These are phyloP conservation scores for Cyrtodaria siliqua DNA, from an alignment of 2,888 invertebrate species.

Conservation along the genomic window DNA sequence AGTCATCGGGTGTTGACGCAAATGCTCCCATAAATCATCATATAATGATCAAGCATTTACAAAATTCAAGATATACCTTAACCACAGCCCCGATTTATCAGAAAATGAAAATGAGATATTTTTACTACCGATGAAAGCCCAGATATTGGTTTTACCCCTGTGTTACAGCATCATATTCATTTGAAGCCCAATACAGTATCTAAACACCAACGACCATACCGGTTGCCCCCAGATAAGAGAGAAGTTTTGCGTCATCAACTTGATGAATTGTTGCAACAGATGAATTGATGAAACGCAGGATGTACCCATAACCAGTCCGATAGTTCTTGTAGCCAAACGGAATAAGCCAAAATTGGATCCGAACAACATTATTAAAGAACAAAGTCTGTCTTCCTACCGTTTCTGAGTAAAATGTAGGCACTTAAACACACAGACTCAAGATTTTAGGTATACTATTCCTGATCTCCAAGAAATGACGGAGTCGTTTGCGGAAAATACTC, in stretches of 20 bases:
- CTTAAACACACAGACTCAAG: conserved; percentile 47
- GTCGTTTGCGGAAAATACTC: conserved; percentile 54
- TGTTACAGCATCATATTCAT: conserved; percentile 23
- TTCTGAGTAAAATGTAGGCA: conserved; percentile 49
- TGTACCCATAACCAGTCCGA: conserved; percentile 32
- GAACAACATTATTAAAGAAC: conserved; percentile 19
- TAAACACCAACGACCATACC: conserved; percentile 31
- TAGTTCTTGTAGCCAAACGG: conserved; percentile 29
- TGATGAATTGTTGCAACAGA: conserved; percentile 25
- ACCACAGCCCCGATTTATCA: conserved; percentile 9
- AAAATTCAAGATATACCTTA: conserved; percentile 25
- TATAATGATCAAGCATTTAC: conserved; percentile 1
- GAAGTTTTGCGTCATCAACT: conserved; percentile 35
- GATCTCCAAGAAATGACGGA: conserved; percentile 48
- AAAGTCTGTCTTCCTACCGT: conserved; percentile 35
- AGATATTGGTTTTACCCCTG: conserved; percentile 16
- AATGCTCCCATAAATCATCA: background rate
- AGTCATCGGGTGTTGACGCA: background rate
- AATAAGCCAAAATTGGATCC: conserved; percentile 32
- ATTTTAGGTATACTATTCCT: conserved; percentile 45
- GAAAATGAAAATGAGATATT: conserved; percentile 15
- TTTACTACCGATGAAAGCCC: conserved; percentile 31
- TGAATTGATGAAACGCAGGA: conserved; percentile 26
- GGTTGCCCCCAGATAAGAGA: conserved; percentile 31
- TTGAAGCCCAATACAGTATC: conserved; percentile 30